A percentile compares a stretch with the other conserved stretches of the same genome.
These are phyloP conservation scores for Brachynemurus nebulosus DNA, from an alignment of 2,888 invertebrate species.

Conservation along the genomic window DNA sequence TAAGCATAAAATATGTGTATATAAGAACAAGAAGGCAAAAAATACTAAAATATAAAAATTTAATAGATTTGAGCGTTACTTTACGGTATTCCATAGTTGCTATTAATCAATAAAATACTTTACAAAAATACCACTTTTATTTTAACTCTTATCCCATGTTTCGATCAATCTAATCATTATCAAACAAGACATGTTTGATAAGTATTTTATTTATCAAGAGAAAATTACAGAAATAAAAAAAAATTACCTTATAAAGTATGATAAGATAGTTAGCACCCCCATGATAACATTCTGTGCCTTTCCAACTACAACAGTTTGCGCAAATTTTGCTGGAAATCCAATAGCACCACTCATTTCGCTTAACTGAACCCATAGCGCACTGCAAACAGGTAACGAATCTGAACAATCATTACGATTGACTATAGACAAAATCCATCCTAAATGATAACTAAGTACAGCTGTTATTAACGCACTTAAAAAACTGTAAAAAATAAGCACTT, in stretches of 20 bases:
- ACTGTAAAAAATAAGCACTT: constrained; percentile 40
- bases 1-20: too few relatives aligned
- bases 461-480: constrained; percentile 82
- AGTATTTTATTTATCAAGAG: too few relatives aligned
- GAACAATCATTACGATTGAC: constrained; percentile 20
- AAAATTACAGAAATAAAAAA: constrained; percentile 1
- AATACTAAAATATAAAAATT: too few relatives aligned
- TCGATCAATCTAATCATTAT: too few relatives aligned
- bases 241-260: constrained; percentile 57
- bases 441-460: constrained; percentile 75
- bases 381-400: constrained; percentile 46
- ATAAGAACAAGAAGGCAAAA: too few relatives aligned
- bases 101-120: too few relatives aligned
- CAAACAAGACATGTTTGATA: too few relatives aligned
- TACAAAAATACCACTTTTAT: too few relatives aligned
- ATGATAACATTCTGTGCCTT: constrained; percentile 50
- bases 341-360: constrained; percentile 76
- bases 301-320: constrained; percentile 69
- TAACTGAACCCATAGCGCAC: constrained; percentile 82
- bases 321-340: constrained; percentile 60
- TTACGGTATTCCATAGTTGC: too few relatives aligned
- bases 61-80: too few relatives aligned
- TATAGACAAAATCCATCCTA: constrained; percentile 83
- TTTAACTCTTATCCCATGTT: too few relatives aligned
- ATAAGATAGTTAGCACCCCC: constrained; percentile 60